Conservation (phyloP, 2,797 vertebrate species). For the Pagetopsis macropterus region DNA sequence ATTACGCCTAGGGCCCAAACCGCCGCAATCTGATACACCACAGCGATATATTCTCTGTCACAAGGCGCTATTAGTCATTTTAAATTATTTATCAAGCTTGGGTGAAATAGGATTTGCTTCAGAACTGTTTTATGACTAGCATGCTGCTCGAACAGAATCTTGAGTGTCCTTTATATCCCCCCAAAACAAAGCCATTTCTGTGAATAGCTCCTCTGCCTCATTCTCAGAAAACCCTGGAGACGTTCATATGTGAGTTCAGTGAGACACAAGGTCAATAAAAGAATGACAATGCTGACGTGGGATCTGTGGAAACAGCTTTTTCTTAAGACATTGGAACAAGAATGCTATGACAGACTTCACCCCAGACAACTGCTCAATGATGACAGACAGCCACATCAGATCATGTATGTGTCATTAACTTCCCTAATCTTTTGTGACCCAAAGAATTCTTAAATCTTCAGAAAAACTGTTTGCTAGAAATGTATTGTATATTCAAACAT, state of each 20-base stretch:
- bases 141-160: conserved; percentile 44
- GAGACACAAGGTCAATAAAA: conserved; percentile 40
- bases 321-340: conserved; percentile 24
- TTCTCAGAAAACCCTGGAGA: conserved; percentile 34
- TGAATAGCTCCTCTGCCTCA: conserved; percentile 43
- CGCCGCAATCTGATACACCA: conserved; percentile 76
- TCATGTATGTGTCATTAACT: conserved; percentile 2
- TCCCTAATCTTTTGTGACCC: conserved; percentile 5
- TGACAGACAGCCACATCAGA: conserved; percentile 12
- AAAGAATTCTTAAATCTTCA: not conserved
- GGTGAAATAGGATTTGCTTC: conserved; percentile 76
- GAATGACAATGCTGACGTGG: conserved; percentile 25
- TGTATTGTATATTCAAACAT: not conserved
- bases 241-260: conserved; percentile 19
- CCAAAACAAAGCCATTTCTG: conserved; percentile 35
- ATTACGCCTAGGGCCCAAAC: conserved; percentile 79
- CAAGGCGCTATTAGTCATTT: conserved; percentile 82
- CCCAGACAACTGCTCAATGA: not conserved
- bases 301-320: conserved; percentile 21
- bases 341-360: conserved; percentile 8
- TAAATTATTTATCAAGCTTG: conserved; percentile 83
- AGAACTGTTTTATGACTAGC: conserved; percentile 58
- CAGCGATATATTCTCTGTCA: conserved; percentile 74
- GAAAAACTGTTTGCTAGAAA: not conserved
- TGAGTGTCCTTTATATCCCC: conserved; percentile 40